Percentiles rank a stretch among this genome's conserved stretches.
phyloP scores from a whole-genome alignment of 2,113 vertebrate genomes.

The Melanostigma gelatinosum region DNA sequence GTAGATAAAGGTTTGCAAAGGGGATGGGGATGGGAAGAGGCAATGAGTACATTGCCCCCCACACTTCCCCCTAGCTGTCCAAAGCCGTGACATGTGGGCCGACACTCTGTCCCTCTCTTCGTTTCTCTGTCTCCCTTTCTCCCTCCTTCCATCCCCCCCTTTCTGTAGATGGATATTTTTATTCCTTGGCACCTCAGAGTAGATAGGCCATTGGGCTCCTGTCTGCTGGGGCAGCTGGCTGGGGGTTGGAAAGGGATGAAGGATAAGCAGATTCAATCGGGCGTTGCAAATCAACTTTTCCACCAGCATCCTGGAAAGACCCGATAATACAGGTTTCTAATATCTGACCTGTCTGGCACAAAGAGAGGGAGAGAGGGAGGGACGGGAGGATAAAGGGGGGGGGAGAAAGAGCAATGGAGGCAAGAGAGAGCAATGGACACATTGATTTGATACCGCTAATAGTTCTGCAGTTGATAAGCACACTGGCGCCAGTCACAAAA shows the following conservation, averaged over 20 bases:
- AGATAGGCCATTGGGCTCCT: constrained; percentile 77
- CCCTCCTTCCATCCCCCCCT: constrained; percentile 26
- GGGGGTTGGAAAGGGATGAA: constrained; percentile 76
- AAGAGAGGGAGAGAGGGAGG: constrained; percentile 31
- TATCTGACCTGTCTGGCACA: constrained; percentile 80
- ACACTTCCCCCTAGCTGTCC: constrained; percentile 53
- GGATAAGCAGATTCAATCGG: constrained; percentile 83
- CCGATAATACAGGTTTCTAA: constrained; percentile 84
- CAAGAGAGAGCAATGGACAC: constrained; percentile 75
- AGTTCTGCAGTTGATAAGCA: constrained; percentile 78
- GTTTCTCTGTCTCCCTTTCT: constrained; percentile 29
- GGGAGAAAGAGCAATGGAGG: constrained; percentile 45
- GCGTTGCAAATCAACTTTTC: constrained; percentile 84
- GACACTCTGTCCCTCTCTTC: constrained; percentile 56
- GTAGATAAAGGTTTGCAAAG: constrained; percentile 75
- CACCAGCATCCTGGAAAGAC: constrained; percentile 81
- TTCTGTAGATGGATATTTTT: constrained; percentile 72
- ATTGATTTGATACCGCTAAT: constrained; percentile 82
- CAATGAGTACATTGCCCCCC: constrained; percentile 36
- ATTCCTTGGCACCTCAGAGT: constrained; percentile 68
- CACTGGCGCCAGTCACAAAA: constrained; percentile 71
- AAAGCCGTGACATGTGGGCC: constrained; percentile 65
- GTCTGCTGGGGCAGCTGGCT: constrained; percentile 77
- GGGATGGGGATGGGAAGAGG: constrained; percentile 41
- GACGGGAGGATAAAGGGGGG: constrained; percentile 5